Evolutionary conservation across 2,888 invertebrate species (phyloP), one percentile per base, ranked within the genome.

Genomic region (Phengaris arion): DNA sequence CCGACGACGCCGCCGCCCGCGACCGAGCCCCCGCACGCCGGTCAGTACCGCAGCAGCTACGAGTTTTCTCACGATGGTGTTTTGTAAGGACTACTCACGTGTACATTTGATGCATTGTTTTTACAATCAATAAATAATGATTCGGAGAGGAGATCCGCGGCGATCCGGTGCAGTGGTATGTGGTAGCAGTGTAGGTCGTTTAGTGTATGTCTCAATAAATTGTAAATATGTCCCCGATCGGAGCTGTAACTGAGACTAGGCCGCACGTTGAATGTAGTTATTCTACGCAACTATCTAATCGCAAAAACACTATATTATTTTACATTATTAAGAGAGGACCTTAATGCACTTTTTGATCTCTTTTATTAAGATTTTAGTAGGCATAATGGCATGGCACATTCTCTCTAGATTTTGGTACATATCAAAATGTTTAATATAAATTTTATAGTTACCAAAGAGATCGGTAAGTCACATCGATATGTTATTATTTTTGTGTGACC

Each of bases 21-120:
- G 82, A 84, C 86, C 82, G 83, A 85, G 82, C 82, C 86, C 84
- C 84, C 86, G 79, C 87, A 85, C 88, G 81, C 87, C 86, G 91
- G 91, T 91, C 88, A 91, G 91, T 91, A 87, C 78, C 75, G 55
- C 48, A 4, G 6, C 48, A 48, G 8, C 48, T 8, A 13, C 12
- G 12, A 6, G 22, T 64, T 64, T 22, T 13, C 35, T 35, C 35
- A 35, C 64, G 64, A 64, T 10, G 7, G 64, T 13, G 45, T 64
- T 35, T 6, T 12, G 12, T 35, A 45, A 35, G 5, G 9, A 35
- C 35, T 4, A 22, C 1, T 64, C 64, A 64, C 64, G 64, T 64
- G 64, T 7, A 35, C 35, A 45, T 64, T 35, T 12, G 35, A 45
- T 35, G 35, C 35, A 64, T 45, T 64, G 64, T 64, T 64, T 9